These are phyloP conservation scores for Actinopyga echinites DNA, from an alignment of 53 echinoderm and acorn worm species.

Conservation along the genomic window DNA sequence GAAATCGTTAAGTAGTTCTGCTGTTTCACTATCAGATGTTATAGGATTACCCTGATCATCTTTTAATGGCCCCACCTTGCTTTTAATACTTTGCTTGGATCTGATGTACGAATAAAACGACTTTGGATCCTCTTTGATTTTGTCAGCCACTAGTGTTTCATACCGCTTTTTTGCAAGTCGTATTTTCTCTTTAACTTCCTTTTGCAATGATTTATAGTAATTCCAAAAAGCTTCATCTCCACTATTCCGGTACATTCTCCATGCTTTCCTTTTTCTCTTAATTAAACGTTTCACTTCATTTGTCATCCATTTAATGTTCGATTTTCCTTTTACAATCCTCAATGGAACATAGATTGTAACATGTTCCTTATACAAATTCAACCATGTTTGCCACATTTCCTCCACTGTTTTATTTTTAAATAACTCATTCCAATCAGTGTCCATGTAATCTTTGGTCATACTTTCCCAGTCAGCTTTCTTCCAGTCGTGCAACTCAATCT, in stretches of 20 bases:
- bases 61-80: conserved; percentile 9
- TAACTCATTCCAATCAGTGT: neutral
- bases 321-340: neutral
- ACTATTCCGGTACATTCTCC: neutral
- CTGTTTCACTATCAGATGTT: no score
- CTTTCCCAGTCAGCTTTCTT: neutral
- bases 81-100: neutral
- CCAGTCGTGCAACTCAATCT: neutral
- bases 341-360: neutral
- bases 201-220: conserved; percentile 11
- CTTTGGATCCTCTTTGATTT: conserved; percentile 15
- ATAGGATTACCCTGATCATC: neutral
- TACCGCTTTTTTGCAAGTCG: neutral
- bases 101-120: conserved; percentile 17
- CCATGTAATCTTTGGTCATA: neutral
- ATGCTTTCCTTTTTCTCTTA: no score
- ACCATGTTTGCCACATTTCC: neutral
- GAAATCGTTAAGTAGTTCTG: no score
- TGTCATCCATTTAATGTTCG: neutral
- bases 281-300: no score
- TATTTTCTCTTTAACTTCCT: neutral
- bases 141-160: neutral
- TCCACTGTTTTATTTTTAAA: neutral
- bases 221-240: neutral
- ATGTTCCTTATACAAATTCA: neutral